Evolutionary conservation across 2,888 invertebrate species (phyloP).

Genomic region (Gisinianus flammeolus): DNA sequence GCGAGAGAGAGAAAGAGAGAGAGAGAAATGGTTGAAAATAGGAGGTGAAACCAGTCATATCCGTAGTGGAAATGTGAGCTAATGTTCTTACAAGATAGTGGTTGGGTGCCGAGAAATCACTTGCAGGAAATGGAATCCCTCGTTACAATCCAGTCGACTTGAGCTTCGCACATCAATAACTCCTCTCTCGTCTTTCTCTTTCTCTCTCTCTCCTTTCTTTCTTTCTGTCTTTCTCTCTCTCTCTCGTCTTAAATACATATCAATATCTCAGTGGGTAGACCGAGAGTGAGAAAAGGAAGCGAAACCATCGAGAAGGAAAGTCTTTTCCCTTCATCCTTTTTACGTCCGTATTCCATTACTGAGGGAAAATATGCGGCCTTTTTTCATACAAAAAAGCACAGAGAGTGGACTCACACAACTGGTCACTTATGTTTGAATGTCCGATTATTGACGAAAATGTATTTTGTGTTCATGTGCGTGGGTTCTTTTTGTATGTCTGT

Average conservation of each 20-base stretch:
- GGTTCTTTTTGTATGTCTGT: background rate
- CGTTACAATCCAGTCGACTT: slow-evolving; percentile 48
- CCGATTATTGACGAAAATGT: slow-evolving; percentile 39
- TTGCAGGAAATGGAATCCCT: slow-evolving; percentile 59
- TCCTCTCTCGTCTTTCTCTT: too few relatives aligned
- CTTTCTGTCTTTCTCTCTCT: slow-evolving; percentile 3
- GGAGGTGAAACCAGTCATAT: slow-evolving; percentile 59
- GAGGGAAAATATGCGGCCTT: slow-evolving; percentile 4
- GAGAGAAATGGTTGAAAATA: slow-evolving; percentile 36
- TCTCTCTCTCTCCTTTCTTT: slow-evolving; percentile 35
- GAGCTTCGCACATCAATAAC: slow-evolving; percentile 53
- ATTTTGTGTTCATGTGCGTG: background rate
- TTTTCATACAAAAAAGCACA: background rate
- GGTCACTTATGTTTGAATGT: slow-evolving; percentile 44
- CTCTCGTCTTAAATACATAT: slow-evolving; percentile 51
- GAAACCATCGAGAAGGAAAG: slow-evolving; percentile 18
- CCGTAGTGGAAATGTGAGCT: slow-evolving; percentile 58
- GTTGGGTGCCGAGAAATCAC: slow-evolving; percentile 47
- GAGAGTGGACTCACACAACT: slow-evolving; percentile 18
- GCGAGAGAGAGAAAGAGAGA: background rate
- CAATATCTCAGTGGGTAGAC: slow-evolving; percentile 42
- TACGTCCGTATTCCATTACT: slow-evolving; percentile 30
- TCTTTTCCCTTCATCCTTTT: slow-evolving; percentile 16
- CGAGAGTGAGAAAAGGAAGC: slow-evolving; percentile 12
- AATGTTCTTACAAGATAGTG: slow-evolving; percentile 55